Evolutionary conservation across 2,113 vertebrate species (phyloP), one percentile per base, ranked within the genome.

Genomic region (Illadopsis cleaveri): DNA sequence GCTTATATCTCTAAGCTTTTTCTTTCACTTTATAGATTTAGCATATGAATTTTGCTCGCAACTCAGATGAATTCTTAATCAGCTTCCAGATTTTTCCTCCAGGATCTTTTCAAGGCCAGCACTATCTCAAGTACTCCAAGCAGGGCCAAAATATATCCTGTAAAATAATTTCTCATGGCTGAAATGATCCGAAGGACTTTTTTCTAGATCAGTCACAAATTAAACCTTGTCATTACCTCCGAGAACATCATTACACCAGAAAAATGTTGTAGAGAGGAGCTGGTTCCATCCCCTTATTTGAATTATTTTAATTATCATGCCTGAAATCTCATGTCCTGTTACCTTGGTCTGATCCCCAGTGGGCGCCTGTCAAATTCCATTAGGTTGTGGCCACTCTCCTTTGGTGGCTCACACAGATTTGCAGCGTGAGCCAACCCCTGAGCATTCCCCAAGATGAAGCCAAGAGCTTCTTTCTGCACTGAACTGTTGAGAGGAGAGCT

Each of bases 361-460:
- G 94, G 64, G 76, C 84, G 2, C 44, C 88, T 94, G 96, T 95
- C 96, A 92, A 42, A 89, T 65, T 95, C 47, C 96, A 96, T 96
- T 95, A 94, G 40, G 8, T 42, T 14, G 25, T 92, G 95, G 85
- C 0, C 2, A 37, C 76, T 93, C 75, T 91, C 56, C 75, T 93
- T 94, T 51, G 60, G 72, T 78, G 82, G 42, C 86, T 93, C 85
- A 31, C 61, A 75, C 60, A 28, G 4, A 25, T 86, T 45, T 92
- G 71, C 85, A 81, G 58, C 64, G 0, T 62, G 90, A 94, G 27
- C 82, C 85, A 90, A 9, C 28, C 90, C 76, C 28, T 45, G 88
- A 76, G 79, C 53, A 62, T 93, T 91, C 54, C 56, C 70, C 92
- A 47, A 48, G 87, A 88, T 44, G 42, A 79, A 89, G 90, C 89